Evolutionary conservation across 2,797 vertebrate genomes (phyloP).

Genomic region (Phylloscopus collybita): DNA sequence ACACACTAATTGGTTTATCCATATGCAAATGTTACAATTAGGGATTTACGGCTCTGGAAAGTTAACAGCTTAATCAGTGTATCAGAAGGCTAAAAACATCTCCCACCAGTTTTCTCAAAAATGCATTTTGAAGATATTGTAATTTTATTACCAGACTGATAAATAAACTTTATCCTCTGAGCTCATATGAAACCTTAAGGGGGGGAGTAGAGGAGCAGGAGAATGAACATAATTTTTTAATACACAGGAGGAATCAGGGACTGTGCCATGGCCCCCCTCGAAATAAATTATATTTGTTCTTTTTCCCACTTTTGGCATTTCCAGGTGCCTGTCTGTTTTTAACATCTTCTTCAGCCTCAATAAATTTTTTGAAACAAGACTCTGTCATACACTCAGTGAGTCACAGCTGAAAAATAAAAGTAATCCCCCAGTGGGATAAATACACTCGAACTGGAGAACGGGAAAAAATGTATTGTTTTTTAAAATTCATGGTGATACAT

Average conservation of each 20-base stretch:
- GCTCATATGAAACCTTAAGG: conserved; percentile 19
- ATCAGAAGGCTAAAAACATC: background rate
- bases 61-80: conserved; percentile 10
- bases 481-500: conserved; percentile 6
- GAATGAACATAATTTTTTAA: background rate
- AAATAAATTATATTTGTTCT: conserved; percentile 25
- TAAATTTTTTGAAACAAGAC: conserved; percentile 54
- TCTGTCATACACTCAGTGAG: conserved; percentile 41
- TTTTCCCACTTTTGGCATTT: conserved; percentile 18
- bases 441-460: background rate
- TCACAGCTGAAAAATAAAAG: conserved; percentile 51
- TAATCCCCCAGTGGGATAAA: conserved; percentile 22
- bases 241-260: background rate
- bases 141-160: conserved; percentile 40
- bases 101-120: conserved; percentile 11
- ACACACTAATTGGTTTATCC: background rate
- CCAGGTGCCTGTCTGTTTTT: conserved; percentile 57
- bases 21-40: background rate
- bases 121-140: background rate
- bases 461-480: background rate
- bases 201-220: background rate
- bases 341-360: conserved; percentile 52
- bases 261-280: background rate
- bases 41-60: background rate
- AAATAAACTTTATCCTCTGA: conserved; percentile 37